phyloP scores from a whole-genome alignment of 2,113 vertebrate genomes.

The Chaetura pelagica region DNA sequence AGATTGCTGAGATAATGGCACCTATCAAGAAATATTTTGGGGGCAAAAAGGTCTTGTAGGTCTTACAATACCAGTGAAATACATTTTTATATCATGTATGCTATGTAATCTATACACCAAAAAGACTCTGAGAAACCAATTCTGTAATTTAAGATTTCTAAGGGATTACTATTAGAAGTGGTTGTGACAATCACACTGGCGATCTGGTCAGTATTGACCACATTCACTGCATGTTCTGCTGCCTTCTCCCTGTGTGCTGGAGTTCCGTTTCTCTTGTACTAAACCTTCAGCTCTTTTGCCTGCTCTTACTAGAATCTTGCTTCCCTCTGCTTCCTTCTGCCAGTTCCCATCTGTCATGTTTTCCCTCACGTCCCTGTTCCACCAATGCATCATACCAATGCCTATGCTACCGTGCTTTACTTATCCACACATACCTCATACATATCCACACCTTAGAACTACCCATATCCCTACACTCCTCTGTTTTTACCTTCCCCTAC shows the following conservation, averaged over 20 bases:
- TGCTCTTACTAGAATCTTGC: neutral
- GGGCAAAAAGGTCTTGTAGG: neutral
- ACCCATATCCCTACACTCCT: neutral
- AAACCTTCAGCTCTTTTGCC: neutral
- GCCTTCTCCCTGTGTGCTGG: neutral
- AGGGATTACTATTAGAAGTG: neutral
- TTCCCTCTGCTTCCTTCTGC: neutral
- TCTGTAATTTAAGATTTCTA: neutral
- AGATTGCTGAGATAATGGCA: neutral
- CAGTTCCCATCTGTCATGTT: neutral
- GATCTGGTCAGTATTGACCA: neutral
- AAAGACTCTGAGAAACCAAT: neutral
- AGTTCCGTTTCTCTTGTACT: neutral
- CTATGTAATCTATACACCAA: neutral
- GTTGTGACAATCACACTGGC: neutral
- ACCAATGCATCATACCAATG: neutral
- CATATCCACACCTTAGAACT: neutral
- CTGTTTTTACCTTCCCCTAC: neutral
- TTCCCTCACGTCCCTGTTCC: neutral
- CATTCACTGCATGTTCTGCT: neutral
- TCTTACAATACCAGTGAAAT: neutral
- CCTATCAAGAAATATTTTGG: neutral
- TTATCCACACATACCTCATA: neutral
- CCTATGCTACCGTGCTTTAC: neutral
- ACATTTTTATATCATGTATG: neutral